These are phyloP conservation scores for Hydrocynus forskahlii DNA, from an alignment of 2,797 vertebrate genomes.

Conservation along the genomic window DNA sequence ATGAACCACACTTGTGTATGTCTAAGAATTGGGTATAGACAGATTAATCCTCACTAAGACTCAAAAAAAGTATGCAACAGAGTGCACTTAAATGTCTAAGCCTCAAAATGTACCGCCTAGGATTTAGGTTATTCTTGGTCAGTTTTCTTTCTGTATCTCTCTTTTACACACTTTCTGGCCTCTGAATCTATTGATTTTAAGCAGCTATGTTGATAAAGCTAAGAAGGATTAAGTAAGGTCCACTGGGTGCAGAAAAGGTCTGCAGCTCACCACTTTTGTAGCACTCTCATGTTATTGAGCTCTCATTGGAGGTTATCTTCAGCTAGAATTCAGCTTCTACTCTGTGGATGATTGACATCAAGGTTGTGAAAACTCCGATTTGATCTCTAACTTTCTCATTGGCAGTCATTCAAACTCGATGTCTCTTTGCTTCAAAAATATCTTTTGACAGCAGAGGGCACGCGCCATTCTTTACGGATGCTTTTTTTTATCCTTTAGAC, in stretches of 20 bases:
- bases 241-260: not conserved
- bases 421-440: not conserved
- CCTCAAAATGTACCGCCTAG: no score
- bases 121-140: not conserved
- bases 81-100: not conserved
- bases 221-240: not conserved
- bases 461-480: not conserved
- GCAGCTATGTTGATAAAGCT: not conserved
- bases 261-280: not conserved
- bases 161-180: not conserved
- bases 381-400: not conserved
- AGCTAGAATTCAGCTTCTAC: not conserved
- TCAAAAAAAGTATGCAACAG: not conserved
- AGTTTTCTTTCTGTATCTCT: not conserved
- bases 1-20: no score
- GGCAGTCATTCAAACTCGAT: not conserved
- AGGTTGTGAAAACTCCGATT: not conserved
- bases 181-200: not conserved
- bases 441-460: not conserved
- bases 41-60: not conserved
- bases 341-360: not conserved
- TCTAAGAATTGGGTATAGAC: no score
- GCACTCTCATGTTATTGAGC: not conserved
- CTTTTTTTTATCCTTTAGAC: not conserved
- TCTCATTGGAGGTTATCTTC: not conserved